phyloP scores from a whole-genome alignment of 2,113 vertebrate genomes.

The Peromyscus maniculatus region DNA sequence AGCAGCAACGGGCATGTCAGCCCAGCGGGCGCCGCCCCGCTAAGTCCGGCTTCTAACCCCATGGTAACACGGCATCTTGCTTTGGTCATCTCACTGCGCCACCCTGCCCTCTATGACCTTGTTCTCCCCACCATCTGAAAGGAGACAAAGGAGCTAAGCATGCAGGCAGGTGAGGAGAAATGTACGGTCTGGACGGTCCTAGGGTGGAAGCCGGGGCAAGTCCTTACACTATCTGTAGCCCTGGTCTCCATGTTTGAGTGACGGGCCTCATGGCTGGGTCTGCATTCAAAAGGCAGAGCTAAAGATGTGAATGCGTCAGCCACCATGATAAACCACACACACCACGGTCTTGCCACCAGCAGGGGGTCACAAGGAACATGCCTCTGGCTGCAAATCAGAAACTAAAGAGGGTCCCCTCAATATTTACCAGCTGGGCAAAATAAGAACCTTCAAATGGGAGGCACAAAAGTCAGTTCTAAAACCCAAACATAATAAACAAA shows the following conservation, averaged over 20 bases:
- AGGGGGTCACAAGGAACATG: background rate
- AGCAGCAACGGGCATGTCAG: accelerated
- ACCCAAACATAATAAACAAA: background rate
- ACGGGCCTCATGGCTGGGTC: background rate
- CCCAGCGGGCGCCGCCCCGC: accelerated
- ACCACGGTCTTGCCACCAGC: background rate
- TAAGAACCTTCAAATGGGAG: background rate
- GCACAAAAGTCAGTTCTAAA: constrained; percentile 32
- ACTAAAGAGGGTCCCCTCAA: background rate
- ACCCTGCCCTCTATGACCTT: background rate
- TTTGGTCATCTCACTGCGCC: background rate
- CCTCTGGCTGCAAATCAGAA: background rate
- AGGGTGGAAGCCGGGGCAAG: background rate
- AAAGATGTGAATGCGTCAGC: background rate
- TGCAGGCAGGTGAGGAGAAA: background rate
- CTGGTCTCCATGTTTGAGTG: background rate
- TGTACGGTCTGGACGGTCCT: accelerated
- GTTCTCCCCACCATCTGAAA: background rate
- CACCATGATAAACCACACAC: background rate
- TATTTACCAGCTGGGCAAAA: background rate
- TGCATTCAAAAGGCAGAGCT: background rate
- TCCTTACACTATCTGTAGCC: background rate
- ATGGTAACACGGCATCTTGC: too few species aligned
- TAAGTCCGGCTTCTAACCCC: background rate
- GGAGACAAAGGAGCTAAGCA: background rate